Conservation (phyloP, 2,113 vertebrate species). For the Eurypyga helias region DNA sequence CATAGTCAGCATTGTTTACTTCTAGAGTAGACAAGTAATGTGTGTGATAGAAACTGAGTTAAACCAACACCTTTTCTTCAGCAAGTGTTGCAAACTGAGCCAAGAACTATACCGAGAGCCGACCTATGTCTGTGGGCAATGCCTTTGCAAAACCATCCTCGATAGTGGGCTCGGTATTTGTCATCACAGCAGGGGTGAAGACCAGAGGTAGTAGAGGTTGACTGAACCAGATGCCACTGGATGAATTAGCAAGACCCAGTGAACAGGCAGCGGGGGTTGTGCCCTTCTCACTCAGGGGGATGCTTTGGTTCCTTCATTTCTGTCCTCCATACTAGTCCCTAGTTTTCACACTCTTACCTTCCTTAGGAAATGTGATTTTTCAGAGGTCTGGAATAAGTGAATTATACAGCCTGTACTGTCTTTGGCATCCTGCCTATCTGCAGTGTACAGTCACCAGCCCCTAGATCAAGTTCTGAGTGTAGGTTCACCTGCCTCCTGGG, state of each 20-base stretch:
- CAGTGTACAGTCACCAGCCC: not conserved
- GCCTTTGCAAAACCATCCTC: not conserved
- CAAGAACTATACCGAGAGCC: not conserved
- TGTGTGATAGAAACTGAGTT: not conserved
- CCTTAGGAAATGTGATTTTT: not conserved
- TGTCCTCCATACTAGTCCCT: not conserved
- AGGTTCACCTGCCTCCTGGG: not conserved
- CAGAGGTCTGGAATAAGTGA: not conserved
- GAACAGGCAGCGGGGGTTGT: not conserved
- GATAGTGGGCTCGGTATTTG: not conserved
- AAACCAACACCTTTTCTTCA: not conserved
- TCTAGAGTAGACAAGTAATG: not conserved
- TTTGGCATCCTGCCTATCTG: not conserved
- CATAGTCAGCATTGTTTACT: not conserved
- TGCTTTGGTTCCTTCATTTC: not conserved
- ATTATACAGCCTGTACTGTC: not conserved
- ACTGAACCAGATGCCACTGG: not conserved
- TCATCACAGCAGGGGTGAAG: not conserved
- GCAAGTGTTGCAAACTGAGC: not conserved
- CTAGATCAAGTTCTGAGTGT: not conserved
- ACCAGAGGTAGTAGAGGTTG: not conserved
- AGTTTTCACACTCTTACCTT: not conserved
- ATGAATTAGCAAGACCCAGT: not conserved
- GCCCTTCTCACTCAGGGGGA: not conserved
- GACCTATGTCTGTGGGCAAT: not conserved